Conservation (phyloP, 2,888 invertebrate genomes). For the Dryomyza anilis region DNA sequence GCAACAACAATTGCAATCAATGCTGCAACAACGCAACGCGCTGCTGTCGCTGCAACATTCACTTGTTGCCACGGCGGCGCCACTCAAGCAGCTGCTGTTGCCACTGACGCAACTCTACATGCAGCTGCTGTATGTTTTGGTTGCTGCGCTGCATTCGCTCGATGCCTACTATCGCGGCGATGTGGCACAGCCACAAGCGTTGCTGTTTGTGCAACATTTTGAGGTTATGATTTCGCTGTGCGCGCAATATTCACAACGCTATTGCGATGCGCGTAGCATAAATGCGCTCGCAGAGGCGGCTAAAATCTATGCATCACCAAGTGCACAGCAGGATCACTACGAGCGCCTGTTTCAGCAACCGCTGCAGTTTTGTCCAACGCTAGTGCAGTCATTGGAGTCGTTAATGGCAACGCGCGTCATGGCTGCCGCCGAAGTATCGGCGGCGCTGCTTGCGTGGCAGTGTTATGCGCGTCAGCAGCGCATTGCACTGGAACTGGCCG, state of each 20-base stretch:
- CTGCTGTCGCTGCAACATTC: slow-evolving; percentile 31
- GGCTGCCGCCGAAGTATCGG: slow-evolving; percentile 51
- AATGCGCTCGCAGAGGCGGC: slow-evolving; percentile 73
- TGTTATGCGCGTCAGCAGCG: slow-evolving; percentile 49
- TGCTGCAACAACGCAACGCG: slow-evolving; percentile 45
- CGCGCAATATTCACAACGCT: slow-evolving; percentile 72
- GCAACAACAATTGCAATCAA: slow-evolving; percentile 48
- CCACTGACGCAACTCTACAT: slow-evolving; percentile 61
- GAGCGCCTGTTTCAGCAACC: slow-evolving; percentile 53
- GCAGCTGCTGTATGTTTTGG: slow-evolving; percentile 72
- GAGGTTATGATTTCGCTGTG: slow-evolving; percentile 76
- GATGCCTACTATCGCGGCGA: slow-evolving; percentile 73
- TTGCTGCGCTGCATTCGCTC: slow-evolving; percentile 71
- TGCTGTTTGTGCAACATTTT: slow-evolving; percentile 71
- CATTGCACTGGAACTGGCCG: slow-evolving; percentile 55
- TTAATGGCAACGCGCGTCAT: slow-evolving; percentile 44
- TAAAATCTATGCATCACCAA: slow-evolving; percentile 55
- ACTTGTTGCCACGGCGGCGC: too few species aligned
- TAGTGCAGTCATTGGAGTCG: slow-evolving; percentile 52
- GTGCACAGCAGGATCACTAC: slow-evolving; percentile 35
- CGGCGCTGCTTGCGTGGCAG: slow-evolving; percentile 53
- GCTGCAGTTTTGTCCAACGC: slow-evolving; percentile 51
- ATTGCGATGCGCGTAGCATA: slow-evolving; percentile 76
- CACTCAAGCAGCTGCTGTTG: slow-evolving; percentile 32
- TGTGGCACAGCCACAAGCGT: slow-evolving; percentile 68